phyloP scores from a whole-genome alignment of 2,888 invertebrate genomes.

The Muscina levida region DNA sequence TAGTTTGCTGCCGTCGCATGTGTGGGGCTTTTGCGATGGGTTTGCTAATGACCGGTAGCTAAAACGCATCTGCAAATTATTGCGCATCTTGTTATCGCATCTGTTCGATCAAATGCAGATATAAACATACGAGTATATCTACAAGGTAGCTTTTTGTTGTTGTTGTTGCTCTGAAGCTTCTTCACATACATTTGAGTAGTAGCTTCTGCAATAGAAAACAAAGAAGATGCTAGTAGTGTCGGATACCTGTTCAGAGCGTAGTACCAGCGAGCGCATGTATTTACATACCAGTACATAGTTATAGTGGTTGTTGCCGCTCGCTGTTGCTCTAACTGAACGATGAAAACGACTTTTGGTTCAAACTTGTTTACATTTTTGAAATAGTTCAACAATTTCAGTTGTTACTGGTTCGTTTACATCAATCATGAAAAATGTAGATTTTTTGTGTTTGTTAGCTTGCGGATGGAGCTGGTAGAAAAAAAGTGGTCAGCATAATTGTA shows the following conservation, averaged over 20 bases:
- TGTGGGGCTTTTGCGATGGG: not conserved
- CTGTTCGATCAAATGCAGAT: conserved; percentile 67
- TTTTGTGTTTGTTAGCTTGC: too few relatives aligned
- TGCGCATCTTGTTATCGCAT: conserved; percentile 70
- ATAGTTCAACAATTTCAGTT: conserved; percentile 49
- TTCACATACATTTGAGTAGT: too few relatives aligned
- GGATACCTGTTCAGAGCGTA: not conserved
- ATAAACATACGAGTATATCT: conserved; percentile 45
- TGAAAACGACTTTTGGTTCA: conserved; percentile 47
- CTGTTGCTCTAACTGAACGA: not conserved
- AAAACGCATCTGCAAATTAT: conserved; percentile 74
- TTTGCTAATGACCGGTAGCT: conserved; percentile 75
- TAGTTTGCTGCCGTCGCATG: conserved; percentile 11
- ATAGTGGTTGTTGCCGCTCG: not conserved
- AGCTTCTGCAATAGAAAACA: too few relatives aligned
- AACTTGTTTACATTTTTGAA: conserved; percentile 64
- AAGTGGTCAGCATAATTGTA: too few relatives aligned
- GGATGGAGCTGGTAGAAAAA: too few relatives aligned
- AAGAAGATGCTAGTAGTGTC: too few relatives aligned
- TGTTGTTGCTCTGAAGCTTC: conserved; percentile 18
- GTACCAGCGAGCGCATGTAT: too few relatives aligned
- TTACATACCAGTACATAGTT: too few relatives aligned
- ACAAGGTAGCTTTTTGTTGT: conserved; percentile 26
- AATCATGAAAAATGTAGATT: too few relatives aligned
- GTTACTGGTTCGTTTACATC: not conserved